Conservation (phyloP, 1,140 invertebrate species). For the Brachionus calyciflorus region DNA sequence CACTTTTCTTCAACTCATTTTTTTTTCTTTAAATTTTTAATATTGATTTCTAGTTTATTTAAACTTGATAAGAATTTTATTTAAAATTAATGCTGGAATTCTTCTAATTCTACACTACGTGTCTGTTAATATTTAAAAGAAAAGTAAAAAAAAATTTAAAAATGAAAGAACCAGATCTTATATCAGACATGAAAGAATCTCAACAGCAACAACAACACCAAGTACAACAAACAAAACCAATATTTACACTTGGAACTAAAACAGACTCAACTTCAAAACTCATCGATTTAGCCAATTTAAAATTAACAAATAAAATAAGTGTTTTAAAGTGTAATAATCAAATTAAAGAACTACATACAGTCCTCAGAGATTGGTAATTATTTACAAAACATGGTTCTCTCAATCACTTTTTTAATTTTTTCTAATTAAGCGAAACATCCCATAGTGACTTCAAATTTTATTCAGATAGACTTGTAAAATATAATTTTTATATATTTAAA, state of each 20-base stretch:
- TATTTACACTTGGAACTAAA: neutral
- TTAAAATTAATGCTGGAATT: no score
- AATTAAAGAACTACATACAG: constrained; percentile 44
- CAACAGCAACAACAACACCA: neutral
- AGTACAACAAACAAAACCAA: no score
- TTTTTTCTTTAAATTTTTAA: no score
- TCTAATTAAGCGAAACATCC: constrained; percentile 72
- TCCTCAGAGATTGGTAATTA: constrained; percentile 32
- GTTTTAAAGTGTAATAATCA: constrained; percentile 41
- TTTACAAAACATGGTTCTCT: neutral
- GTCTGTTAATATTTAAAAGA: neutral
- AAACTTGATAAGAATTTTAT: no score
- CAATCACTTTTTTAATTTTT: constrained; percentile 53
- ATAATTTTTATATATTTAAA: neutral
- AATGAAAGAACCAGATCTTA: constrained; percentile 44
- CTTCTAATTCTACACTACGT: neutral
- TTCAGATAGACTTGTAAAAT: constrained; percentile 78
- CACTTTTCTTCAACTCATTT: no score
- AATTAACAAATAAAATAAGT: neutral
- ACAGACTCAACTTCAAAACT: neutral
- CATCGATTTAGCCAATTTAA: neutral
- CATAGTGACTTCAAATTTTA: constrained; percentile 97
- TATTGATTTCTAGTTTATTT: no score
- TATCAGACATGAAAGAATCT: constrained; percentile 41
- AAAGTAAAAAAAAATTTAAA: neutral